Percentiles rank a stretch among this genome's conserved stretches.
Evolutionary conservation across 1,140 invertebrate species (phyloP).

Genomic region (Lordiphosa stackelbergi): DNA sequence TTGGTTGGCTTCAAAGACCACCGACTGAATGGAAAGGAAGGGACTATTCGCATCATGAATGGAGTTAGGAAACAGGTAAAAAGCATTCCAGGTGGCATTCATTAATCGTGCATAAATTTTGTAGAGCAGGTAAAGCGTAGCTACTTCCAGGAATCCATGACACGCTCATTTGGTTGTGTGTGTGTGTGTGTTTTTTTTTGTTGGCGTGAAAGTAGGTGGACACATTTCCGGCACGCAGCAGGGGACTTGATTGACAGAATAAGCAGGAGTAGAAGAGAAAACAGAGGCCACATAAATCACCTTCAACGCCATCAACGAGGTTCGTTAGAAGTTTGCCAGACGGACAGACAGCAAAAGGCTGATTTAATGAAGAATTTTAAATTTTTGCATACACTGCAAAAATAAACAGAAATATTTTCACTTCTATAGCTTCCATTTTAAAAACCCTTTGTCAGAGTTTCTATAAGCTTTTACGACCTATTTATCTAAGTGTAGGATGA

Average conservation of each 20-base stretch:
- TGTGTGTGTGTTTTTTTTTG: background rate
- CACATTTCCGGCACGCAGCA: constrained; percentile 43
- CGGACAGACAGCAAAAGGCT: background rate
- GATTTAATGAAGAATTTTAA: too few species aligned
- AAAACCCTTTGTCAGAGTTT: too few species aligned
- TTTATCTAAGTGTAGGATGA: too few species aligned
- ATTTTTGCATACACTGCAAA: too few species aligned
- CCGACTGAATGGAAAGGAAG: constrained; percentile 20
- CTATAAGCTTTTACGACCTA: too few species aligned
- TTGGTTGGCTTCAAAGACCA: constrained; percentile 49
- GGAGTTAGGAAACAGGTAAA: constrained; percentile 23
- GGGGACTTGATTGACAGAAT: constrained; percentile 46
- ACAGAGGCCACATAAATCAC: constrained; percentile 32
- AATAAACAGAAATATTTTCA: too few species aligned
- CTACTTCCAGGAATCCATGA: constrained; percentile 54
- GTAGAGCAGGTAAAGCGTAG: constrained; percentile 47
- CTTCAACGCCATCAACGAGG: constrained; percentile 18
- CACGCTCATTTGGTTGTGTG: constrained; percentile 23
- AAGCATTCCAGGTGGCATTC: constrained; percentile 56
- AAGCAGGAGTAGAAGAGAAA: constrained; percentile 2
- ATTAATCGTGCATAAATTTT: constrained; percentile 73
- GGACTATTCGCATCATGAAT: constrained; percentile 31
- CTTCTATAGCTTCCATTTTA: too few species aligned
- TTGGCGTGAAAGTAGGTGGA: constrained; percentile 68
- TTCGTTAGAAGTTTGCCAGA: constrained; percentile 30